Evolutionary conservation across 64 coral and sea anemone species (phyloP), one percentile per base, ranked within the genome.

Genomic region (Catalaphyllia jardinei): DNA sequence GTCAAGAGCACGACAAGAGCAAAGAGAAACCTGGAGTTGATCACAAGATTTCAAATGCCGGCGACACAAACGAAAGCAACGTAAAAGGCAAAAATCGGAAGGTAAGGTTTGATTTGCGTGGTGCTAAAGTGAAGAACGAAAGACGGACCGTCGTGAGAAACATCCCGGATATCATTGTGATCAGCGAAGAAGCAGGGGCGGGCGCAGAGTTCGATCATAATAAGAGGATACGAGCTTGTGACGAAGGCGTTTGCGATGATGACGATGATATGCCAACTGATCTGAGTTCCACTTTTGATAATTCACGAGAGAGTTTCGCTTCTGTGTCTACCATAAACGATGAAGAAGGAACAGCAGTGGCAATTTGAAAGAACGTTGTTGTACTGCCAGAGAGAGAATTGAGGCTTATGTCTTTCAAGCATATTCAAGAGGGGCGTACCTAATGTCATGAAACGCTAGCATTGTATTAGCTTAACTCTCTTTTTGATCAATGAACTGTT

Each of bases 161-260:
- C 0, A 35, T 85, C 18, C 81, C 81, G 17, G 81, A 85, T 64
- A 85, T 85, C 69, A 71, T 85, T 30, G 62, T 85, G 4, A 85
- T 71, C 62, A 85, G 33, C 8, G 63, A 63, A 64, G 19, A 71
- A 25, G 81, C 46, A 29, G 80, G 18, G 1, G 62, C 62, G 24
- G 69, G 50, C 35, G 4, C 0, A 8, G 25, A 64, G 20, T 20
- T 42, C 24, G 63, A 71, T 19, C n/a, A 71, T 27, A 20, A 10
- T 49, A 63, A 85, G 12, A 16, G 2, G 60, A 27, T n/a, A 13
- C 10, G 31, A 67, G 20, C 20, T 0, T 64, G 5, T 25, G 78
- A 31, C 13, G 20, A 54, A 14, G 25, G 16, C 1, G 76, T 19
- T 79, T 10, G 20, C 15, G 24, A 79, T 4, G 52, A 79, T 55